Evolutionary conservation across 2,888 invertebrate genomes (phyloP).

Genomic region (Drosophila multiciliata): DNA sequence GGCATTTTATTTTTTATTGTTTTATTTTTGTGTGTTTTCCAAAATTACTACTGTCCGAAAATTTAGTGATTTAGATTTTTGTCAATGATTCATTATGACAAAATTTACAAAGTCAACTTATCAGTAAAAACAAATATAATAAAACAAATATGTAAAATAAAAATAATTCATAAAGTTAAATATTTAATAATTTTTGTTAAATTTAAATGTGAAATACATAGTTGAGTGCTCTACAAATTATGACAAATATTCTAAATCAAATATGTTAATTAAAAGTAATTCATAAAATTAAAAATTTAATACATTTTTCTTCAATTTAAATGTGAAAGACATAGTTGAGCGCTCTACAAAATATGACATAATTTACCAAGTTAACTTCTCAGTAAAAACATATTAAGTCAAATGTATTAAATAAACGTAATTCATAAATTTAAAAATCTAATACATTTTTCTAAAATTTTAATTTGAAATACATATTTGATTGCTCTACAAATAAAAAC

Average conservation of each 20-base stretch:
- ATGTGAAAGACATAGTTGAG: not conserved
- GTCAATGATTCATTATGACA: not conserved
- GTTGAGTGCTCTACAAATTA: no score
- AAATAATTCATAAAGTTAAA: not conserved
- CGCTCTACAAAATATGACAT: constrained; percentile 9
- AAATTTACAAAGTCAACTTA: not conserved
- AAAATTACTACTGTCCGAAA: not conserved
- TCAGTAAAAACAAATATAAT: not conserved
- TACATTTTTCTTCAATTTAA: not conserved
- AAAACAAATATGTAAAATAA: not conserved
- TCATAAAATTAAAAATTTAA: not conserved
- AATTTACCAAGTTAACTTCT: no score
- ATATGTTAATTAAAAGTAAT: not conserved
- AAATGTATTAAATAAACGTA: no score
- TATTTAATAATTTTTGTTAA: not conserved
- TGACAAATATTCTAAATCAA: not conserved
- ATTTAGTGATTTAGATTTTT: not conserved
- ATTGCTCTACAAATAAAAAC: not conserved
- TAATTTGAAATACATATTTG: not conserved
- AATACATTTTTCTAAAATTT: no score
- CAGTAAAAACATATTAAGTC: no score
- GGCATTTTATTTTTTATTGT: not conserved
- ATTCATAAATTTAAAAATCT: no score
- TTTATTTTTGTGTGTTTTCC: not conserved
- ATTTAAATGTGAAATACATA: not conserved